A percentile compares a stretch with the other conserved stretches of the same genome.
Conservation (phyloP, 2,888 invertebrate genomes). For the Drosophila nigritarsus region DNA sequence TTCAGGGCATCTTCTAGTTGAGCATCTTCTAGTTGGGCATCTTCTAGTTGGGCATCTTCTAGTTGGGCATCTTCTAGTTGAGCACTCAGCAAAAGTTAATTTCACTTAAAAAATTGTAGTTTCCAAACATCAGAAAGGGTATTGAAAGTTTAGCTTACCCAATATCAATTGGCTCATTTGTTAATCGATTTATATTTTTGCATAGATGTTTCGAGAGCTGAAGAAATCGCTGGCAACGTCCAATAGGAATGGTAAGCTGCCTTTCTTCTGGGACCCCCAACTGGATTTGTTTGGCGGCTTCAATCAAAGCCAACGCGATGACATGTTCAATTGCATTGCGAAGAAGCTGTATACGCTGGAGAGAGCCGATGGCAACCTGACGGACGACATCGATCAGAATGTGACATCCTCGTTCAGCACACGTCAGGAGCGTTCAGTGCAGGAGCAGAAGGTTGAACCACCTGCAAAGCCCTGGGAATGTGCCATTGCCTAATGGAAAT, state of each 20-base stretch:
- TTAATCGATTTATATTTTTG: not conserved
- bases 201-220: constrained; percentile 66
- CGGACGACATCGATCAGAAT: constrained; percentile 14
- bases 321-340: constrained; percentile 60
- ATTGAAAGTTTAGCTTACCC: not conserved
- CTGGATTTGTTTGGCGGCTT: constrained; percentile 67
- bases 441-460: constrained; percentile 2
- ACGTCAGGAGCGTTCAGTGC: constrained; percentile 5
- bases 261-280: constrained; percentile 71
- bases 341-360: constrained; percentile 29
- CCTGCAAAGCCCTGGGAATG: not conserved
- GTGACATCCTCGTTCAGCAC: constrained; percentile 44
- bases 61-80: not conserved
- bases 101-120: not conserved
- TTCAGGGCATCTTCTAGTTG: too few relatives aligned
- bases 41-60: not conserved
- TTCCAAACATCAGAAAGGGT: not conserved
- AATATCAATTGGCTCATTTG: not conserved
- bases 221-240: constrained; percentile 30
- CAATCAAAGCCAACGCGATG: constrained; percentile 18
- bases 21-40: too few relatives aligned
- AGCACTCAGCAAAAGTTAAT: not conserved
- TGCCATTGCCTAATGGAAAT: not conserved
- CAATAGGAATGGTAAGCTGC: constrained; percentile 41
- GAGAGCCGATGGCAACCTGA: constrained; percentile 45